Conservation (phyloP, 2,113 vertebrate species). For the Oophaga pumilio region DNA sequence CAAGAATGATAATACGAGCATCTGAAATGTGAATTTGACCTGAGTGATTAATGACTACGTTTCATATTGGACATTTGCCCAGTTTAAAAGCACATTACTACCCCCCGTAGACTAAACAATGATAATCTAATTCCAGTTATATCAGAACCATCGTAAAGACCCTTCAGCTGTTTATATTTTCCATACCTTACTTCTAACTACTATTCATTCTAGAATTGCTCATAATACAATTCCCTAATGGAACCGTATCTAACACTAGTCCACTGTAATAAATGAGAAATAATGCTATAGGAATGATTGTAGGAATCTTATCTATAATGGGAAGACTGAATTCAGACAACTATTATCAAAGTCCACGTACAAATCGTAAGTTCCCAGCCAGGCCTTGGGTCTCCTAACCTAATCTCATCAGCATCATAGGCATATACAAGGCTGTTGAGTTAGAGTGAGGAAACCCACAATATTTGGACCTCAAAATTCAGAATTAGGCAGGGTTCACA, state of each 20-base stretch:
- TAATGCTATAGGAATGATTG: background rate
- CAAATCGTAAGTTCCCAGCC: too few species aligned
- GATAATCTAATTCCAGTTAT: background rate
- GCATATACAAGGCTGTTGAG: too few species aligned
- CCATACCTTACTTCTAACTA: background rate
- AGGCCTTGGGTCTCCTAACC: too few species aligned
- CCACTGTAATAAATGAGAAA: background rate
- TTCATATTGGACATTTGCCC: background rate
- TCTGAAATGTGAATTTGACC: slow-evolving; percentile 55
- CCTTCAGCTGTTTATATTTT: background rate
- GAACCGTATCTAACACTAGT: background rate
- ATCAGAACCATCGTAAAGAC: background rate
- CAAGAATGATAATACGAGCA: slow-evolving; percentile 36
- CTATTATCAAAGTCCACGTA: too few species aligned
- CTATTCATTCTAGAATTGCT: background rate
- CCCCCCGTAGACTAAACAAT: background rate
- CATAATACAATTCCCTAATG: background rate
- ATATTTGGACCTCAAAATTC: too few species aligned
- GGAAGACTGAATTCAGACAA: too few species aligned
- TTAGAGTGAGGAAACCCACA: too few species aligned
- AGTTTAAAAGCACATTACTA: slow-evolving; percentile 1
- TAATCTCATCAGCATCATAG: too few species aligned
- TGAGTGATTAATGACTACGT: slow-evolving; percentile 25
- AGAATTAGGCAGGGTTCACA: too few species aligned
- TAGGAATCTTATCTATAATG: background rate